Conservation (phyloP, 2,888 invertebrate genomes). For the Coenonympha arcania region DNA sequence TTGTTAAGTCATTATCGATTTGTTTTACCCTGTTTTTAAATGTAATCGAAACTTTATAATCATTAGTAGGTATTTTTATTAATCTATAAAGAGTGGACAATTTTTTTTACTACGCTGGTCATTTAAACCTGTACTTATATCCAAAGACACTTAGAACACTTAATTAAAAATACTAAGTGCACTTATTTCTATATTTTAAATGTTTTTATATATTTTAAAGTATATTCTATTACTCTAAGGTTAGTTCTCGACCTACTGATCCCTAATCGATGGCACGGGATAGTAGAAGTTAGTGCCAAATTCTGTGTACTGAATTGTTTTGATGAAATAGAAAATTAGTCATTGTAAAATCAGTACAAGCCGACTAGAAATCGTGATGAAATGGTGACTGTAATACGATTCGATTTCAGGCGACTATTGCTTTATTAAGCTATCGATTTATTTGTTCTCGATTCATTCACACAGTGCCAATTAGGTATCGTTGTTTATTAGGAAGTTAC, state of each 20-base stretch:
- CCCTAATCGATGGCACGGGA: slow-evolving; percentile 50
- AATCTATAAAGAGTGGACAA: slow-evolving; percentile 7
- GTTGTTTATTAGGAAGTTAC: slow-evolving; percentile 19
- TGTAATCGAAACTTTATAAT: neutral
- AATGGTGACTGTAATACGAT: slow-evolving; percentile 16
- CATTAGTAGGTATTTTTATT: slow-evolving; percentile 2
- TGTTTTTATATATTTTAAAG: slow-evolving; percentile 25
- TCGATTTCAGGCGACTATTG: slow-evolving; percentile 36
- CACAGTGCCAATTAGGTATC: slow-evolving; percentile 47
- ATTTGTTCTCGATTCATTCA: slow-evolving; percentile 47
- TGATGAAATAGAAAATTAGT: slow-evolving; percentile 10
- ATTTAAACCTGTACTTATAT: neutral
- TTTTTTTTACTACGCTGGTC: slow-evolving; percentile 15
- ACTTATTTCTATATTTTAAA: slow-evolving; percentile 11
- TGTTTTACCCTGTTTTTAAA: slow-evolving; percentile 3
- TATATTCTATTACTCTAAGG: slow-evolving; percentile 27
- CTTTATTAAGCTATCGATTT: slow-evolving; percentile 19
- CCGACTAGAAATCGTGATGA: slow-evolving; percentile 30
- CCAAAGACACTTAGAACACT: neutral
- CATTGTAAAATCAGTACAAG: slow-evolving; percentile 22
- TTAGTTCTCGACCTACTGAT: slow-evolving; percentile 51
- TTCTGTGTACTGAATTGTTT: slow-evolving; percentile 22
- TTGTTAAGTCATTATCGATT: slow-evolving; percentile 16
- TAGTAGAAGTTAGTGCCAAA: slow-evolving; percentile 57
- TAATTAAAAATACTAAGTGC: neutral